phyloP scores from a whole-genome alignment of 2,797 vertebrate species.

The Megaceryle alcyon region DNA sequence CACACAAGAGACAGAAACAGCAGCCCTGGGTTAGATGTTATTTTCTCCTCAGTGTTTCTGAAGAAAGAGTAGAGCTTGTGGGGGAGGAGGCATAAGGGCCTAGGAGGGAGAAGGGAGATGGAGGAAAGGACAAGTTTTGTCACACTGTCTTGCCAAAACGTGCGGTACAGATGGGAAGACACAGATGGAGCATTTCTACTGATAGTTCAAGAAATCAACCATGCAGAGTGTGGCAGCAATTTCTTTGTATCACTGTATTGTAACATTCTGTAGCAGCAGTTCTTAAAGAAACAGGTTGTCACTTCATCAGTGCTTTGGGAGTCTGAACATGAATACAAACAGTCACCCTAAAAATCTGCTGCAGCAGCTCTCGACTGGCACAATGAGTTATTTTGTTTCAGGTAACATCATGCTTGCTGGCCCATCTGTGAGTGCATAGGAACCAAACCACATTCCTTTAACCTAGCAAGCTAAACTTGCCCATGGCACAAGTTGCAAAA shows the following conservation, averaged over 20 bases:
- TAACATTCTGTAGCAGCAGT: conserved; percentile 39
- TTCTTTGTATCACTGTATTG: conserved; percentile 14
- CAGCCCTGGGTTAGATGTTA: not conserved
- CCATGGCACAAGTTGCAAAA: not conserved
- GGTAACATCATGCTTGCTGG: conserved; percentile 1
- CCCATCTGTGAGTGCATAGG: not conserved
- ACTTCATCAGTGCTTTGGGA: conserved; percentile 27
- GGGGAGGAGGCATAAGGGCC: not conserved
- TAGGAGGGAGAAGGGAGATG: not conserved
- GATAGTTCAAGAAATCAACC: conserved; percentile 67
- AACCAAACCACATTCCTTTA: not conserved
- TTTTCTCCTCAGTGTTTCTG: not conserved
- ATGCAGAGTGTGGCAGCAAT: not conserved
- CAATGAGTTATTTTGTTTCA: conserved; percentile 27
- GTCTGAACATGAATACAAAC: conserved; percentile 39
- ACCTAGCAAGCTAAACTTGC: not conserved
- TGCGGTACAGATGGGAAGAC: conserved; percentile 9
- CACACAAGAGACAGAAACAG: not conserved
- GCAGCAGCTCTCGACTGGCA: conserved; percentile 11
- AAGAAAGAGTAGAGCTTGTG: not conserved
- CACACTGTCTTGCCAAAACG: conserved; percentile 35
- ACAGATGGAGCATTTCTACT: conserved; percentile 45
- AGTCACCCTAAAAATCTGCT: conserved; percentile 48
- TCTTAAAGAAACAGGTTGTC: conserved; percentile 58
- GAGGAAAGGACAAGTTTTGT: conserved; percentile 16